A percentile compares a stretch with the other conserved stretches of the same genome.
Evolutionary conservation across 2,113 vertebrate genomes (phyloP).

Genomic region (Austrofundulus limnaeus): DNA sequence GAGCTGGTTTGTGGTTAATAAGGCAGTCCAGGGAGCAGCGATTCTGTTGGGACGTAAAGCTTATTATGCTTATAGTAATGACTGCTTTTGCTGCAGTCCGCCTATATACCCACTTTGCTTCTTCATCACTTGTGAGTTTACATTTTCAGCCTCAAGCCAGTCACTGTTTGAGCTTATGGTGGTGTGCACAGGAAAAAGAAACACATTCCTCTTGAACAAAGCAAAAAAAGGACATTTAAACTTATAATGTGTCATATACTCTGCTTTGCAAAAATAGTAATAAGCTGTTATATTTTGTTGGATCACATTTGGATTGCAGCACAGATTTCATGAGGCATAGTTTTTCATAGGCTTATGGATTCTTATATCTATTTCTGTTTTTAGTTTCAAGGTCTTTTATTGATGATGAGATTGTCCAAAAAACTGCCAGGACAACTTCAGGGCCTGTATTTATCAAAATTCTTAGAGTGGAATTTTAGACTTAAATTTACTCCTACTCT

Average conservation of each 20-base stretch:
- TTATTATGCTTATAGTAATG: constrained; percentile 18
- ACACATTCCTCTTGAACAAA: not conserved
- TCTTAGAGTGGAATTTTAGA: no score
- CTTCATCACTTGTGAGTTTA: constrained; percentile 20
- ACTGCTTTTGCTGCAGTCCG: constrained; percentile 19
- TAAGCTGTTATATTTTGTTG: not conserved
- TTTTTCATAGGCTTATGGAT: not conserved
- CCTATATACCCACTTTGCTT: constrained; percentile 22
- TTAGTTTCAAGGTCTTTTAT: not conserved
- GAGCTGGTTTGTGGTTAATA: constrained; percentile 24
- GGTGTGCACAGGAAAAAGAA: not conserved
- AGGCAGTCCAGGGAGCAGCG: constrained; percentile 7
- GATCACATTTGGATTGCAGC: not conserved
- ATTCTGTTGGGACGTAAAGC: constrained; percentile 4
- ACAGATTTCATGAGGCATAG: not conserved
- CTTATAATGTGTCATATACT: not conserved
- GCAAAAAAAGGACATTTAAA: not conserved
- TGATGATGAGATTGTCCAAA: not conserved
- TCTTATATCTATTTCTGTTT: not conserved
- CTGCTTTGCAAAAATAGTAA: not conserved
- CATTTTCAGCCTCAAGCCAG: constrained; percentile 19
- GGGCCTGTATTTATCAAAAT: no score
- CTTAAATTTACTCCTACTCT: no score
- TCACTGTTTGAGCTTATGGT: constrained; percentile 13
- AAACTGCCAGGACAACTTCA: not conserved